Evolutionary conservation across 1,140 invertebrate species (phyloP).

Genomic region (Helicoverpa zea): DNA sequence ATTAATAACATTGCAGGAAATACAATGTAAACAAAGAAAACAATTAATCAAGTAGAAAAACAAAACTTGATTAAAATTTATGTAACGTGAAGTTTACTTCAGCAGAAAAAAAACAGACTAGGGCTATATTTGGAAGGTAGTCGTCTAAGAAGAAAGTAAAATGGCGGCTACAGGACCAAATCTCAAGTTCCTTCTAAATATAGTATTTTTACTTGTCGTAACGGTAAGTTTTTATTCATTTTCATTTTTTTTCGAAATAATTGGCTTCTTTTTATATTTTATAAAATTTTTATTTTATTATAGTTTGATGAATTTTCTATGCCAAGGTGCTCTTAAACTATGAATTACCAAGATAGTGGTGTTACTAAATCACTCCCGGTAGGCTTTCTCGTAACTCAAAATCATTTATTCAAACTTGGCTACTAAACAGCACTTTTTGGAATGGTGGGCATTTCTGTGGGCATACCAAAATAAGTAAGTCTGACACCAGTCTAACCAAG

Average conservation of each 20-base stretch:
- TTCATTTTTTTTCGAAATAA: background rate
- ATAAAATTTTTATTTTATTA: background rate
- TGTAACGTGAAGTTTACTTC: slow-evolving; percentile 46
- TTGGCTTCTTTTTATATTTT: background rate
- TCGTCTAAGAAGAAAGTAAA: slow-evolving; percentile 19
- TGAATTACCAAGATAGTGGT: too few relatives aligned
- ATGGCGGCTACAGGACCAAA: slow-evolving; percentile 21
- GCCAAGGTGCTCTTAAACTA: background rate
- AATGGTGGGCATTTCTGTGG: too few relatives aligned
- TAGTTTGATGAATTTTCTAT: background rate
- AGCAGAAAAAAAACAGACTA: slow-evolving; percentile 1
- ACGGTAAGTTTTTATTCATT: slow-evolving; percentile 1
- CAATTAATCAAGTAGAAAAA: background rate
- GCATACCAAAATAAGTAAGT: too few relatives aligned
- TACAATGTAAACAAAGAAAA: background rate
- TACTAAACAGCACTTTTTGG: too few relatives aligned
- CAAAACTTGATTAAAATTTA: slow-evolving; percentile 47
- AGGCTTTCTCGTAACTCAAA: too few relatives aligned
- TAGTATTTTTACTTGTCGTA: slow-evolving; percentile 12
- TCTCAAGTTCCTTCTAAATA: slow-evolving; percentile 8
- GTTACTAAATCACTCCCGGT: too few relatives aligned
- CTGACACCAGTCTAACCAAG: too few relatives aligned
- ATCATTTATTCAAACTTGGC: too few relatives aligned
- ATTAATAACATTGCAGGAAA: too few relatives aligned
- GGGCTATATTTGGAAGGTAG: slow-evolving; percentile 24